phyloP scores from a whole-genome alignment of 1,140 invertebrate genomes.

The Octopus sinensis region DNA sequence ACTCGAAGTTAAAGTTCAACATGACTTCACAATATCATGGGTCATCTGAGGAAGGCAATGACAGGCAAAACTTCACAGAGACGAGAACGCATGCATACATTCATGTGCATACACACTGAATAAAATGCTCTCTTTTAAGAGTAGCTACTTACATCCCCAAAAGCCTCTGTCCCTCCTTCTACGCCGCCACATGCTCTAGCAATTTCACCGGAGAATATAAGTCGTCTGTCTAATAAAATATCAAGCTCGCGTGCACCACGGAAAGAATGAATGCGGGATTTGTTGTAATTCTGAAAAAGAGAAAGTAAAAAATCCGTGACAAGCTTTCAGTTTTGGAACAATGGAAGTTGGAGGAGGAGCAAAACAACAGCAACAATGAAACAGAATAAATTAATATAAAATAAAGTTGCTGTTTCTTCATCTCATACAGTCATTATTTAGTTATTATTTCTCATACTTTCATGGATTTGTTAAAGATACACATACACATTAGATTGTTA shows the following conservation, averaged over 20 bases:
- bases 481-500: too few species aligned
- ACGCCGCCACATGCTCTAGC: conserved; percentile 72
- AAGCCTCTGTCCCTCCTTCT: conserved; percentile 68
- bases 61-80: not conserved
- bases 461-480: too few species aligned
- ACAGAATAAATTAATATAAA: too few species aligned
- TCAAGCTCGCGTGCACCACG: conserved; percentile 71
- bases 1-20: too few species aligned
- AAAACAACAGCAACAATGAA: too few species aligned
- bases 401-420: not conserved
- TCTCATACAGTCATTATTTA: not conserved
- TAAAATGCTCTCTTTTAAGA: too few species aligned
- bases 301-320: too few species aligned
- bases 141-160: conserved; percentile 71
- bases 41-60: not conserved
- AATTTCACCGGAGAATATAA: conserved; percentile 78
- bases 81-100: not conserved
- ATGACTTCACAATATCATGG: too few species aligned
- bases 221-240: conserved; percentile 68
- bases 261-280: conserved; percentile 77
- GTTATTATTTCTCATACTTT: not conserved
- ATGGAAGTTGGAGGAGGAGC: too few species aligned
- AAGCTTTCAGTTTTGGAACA: too few species aligned
- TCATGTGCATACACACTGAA: not conserved
- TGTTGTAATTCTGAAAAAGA: conserved; percentile 76